These are phyloP conservation scores for Zoanthus sansibaricus DNA, from an alignment of 92 coral and sea anemone species.

Conservation along the genomic window DNA sequence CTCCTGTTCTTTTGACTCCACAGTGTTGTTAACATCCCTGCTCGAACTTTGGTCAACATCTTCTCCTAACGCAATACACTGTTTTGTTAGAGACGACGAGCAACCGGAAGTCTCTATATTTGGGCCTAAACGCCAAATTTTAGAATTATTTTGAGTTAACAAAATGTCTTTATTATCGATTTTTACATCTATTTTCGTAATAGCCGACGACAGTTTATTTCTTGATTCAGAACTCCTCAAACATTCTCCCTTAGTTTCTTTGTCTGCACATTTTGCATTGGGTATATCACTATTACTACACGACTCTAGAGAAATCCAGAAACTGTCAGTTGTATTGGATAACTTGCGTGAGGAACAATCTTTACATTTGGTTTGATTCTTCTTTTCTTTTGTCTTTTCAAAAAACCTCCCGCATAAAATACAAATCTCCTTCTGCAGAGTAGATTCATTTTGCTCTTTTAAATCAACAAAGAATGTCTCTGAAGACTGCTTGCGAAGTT, in stretches of 20 bases:
- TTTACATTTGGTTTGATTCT: neutral
- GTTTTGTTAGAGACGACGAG: neutral
- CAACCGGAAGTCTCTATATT: neutral
- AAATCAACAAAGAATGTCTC: constrained; percentile 37
- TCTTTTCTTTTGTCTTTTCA: neutral
- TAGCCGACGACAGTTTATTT: neutral
- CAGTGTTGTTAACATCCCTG: neutral
- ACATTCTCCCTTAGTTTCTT: neutral
- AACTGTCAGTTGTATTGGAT: constrained; percentile 23
- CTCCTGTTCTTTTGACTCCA: neutral
- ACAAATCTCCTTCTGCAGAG: neutral
- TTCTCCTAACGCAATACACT: neutral
- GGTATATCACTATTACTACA: neutral
- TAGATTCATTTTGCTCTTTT: neutral
- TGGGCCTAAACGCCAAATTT: neutral
- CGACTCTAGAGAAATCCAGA: constrained; percentile 42
- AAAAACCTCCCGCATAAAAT: neutral
- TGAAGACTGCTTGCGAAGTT: constrained; percentile 10
- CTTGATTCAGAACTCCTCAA: neutral
- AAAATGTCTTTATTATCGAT: neutral
- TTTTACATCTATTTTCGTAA: neutral
- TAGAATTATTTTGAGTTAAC: neutral
- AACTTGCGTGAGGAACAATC: constrained; percentile 5
- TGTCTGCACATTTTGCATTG: neutral
- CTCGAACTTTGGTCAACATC: neutral